Conservation (phyloP, 2,888 invertebrate species). For the Orthosia cruda region DNA sequence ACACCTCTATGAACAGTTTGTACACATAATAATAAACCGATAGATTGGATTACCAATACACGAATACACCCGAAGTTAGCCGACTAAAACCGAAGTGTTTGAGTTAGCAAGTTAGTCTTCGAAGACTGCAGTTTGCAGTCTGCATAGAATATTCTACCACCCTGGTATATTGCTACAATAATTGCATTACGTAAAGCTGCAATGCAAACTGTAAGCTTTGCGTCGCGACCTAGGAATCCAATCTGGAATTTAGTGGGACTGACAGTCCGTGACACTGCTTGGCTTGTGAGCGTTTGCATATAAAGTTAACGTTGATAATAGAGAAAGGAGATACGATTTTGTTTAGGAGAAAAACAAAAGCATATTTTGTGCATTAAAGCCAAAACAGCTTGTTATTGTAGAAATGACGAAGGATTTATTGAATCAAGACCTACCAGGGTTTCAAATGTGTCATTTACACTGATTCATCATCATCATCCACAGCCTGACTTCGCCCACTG, state of each 20-base stretch:
- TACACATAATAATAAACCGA: constrained; percentile 47
- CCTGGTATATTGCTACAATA: constrained; percentile 67
- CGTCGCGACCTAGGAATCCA: constrained; percentile 54
- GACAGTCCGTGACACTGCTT: constrained; percentile 26
- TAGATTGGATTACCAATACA: constrained; percentile 59
- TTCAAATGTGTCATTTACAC: not conserved
- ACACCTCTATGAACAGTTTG: constrained; percentile 31
- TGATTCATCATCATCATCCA: too few relatives aligned
- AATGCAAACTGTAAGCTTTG: constrained; percentile 64
- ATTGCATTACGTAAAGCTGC: constrained; percentile 69
- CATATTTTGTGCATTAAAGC: too few relatives aligned
- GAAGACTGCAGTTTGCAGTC: constrained; percentile 45
- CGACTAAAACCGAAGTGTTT: constrained; percentile 53
- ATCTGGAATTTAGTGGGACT: constrained; percentile 63
- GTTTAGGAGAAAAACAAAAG: constrained; percentile 1
- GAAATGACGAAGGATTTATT: too few relatives aligned
- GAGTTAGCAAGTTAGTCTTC: constrained; percentile 68
- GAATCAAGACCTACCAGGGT: too few relatives aligned
- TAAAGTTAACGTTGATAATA: not conserved
- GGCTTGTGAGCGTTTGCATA: constrained; percentile 11
- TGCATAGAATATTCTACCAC: constrained; percentile 58
- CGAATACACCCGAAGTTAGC: constrained; percentile 51
- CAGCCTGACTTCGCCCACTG: too few relatives aligned
- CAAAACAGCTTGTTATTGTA: too few relatives aligned
- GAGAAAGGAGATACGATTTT: constrained; percentile 16